These are phyloP conservation scores for Leptinotarsa juncta DNA, from an alignment of 2,888 invertebrate genomes.

Conservation along the genomic window DNA sequence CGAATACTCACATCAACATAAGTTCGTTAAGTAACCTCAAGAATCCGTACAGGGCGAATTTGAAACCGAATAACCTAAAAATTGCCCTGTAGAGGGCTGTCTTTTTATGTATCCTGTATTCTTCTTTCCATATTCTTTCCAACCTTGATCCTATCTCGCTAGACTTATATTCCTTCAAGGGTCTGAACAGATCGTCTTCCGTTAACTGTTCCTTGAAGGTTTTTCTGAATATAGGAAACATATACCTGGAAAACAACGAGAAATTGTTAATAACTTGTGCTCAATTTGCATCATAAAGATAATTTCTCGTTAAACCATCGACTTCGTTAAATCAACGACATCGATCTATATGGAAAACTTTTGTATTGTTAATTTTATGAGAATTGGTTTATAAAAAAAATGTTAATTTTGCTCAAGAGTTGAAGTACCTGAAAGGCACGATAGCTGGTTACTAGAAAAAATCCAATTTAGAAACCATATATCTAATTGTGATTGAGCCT, in stretches of 20 bases:
- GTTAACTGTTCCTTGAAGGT: constrained; percentile 78
- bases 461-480: too few species aligned
- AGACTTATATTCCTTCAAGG: constrained; percentile 77
- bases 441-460: too few species aligned
- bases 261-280: background rate
- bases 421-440: too few species aligned
- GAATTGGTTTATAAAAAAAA: too few species aligned
- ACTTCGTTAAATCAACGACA: too few species aligned
- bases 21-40: constrained; percentile 59
- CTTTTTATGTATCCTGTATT: constrained; percentile 59
- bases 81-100: constrained; percentile 58
- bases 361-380: too few species aligned
- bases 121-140: constrained; percentile 68
- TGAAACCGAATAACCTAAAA: constrained; percentile 56
- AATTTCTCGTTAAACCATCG: too few species aligned
- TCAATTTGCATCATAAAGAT: too few species aligned
- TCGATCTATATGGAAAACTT: too few species aligned
- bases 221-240: constrained; percentile 78
- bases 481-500: too few species aligned
- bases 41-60: constrained; percentile 57
- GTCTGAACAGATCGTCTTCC: constrained; percentile 77
- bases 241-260: constrained; percentile 72
- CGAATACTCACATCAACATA: constrained; percentile 60
- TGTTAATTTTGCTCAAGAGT: too few species aligned
- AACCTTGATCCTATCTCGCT: constrained; percentile 73